phyloP scores from a whole-genome alignment of 2,888 invertebrate genomes.

The Rhodophaea formosa region DNA sequence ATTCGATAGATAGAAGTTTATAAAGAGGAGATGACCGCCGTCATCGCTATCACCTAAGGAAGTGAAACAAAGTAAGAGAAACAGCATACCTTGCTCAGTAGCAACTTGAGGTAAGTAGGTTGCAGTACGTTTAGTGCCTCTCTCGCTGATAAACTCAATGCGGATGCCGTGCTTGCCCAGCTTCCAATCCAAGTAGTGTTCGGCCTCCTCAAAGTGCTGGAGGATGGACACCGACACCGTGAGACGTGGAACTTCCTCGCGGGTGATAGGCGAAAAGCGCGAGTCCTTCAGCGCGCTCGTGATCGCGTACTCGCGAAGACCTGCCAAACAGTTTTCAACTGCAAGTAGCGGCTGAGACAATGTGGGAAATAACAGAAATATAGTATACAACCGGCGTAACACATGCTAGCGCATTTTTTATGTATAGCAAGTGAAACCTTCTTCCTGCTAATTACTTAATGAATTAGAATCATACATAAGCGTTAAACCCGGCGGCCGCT shows the following conservation, averaged over 20 bases:
- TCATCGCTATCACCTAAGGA: too few species aligned
- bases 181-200: conserved; percentile 98
- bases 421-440: too few species aligned
- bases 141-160: conserved; percentile 97
- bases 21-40: too few species aligned
- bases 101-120: conserved; percentile 99
- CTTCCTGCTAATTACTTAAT: too few species aligned
- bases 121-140: conserved; percentile 96
- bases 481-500: too few species aligned
- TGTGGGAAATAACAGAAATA: not conserved
- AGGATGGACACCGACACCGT: conserved; percentile 98
- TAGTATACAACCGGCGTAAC: not conserved
- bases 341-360: conserved; percentile 11
- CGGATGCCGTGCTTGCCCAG: conserved; percentile 98
- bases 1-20: too few species aligned
- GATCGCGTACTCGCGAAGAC: conserved; percentile 97
- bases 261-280: conserved; percentile 96
- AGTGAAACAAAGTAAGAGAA: not conserved
- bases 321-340: conserved; percentile 58
- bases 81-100: conserved; percentile 92
- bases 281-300: conserved; percentile 99
- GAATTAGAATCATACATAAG: too few species aligned
- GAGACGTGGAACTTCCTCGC: conserved; percentile 95
- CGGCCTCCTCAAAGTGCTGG: conserved; percentile 97
- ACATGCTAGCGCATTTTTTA: too few species aligned